Evolutionary conservation across 2,113 vertebrate genomes (phyloP), one percentile per base, ranked within the genome.

Genomic region (Rhinichthys klamathensis): DNA sequence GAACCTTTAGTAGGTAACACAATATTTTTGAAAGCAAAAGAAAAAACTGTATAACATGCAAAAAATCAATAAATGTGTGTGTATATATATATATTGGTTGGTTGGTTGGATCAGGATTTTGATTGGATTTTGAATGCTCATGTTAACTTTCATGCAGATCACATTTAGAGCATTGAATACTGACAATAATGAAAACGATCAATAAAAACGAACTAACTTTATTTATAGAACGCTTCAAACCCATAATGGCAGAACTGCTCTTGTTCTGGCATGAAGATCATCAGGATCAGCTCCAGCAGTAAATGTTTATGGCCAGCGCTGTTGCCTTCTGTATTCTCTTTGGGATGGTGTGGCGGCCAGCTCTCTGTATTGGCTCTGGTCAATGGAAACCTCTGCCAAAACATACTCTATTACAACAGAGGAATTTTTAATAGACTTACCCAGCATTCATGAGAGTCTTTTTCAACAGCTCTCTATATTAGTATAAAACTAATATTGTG

Each of bases 401-500:
- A 51, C 38, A 80, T 74, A 74, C 58, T 46, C 38, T 80, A 46
- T 80, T 69, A 81, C 61, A 69, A 81, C 10, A 51, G 27, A 67
- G 44, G 73, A 54, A 84, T 80, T 70, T 85, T 69, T 79, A 80
- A 80, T 78, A 80, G 25, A 58, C 76, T 86, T 49, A 74, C 44
- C 35, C 76, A 82, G 27, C 35, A 83, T 75, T 70, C 18, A 32
- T 46, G 38, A 58, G 69, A 75, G 82, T 67, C 30, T 72, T 58
- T 70, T 79, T 86, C 81, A 81, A 74, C 76, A 27, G 72, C 70
- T 82, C 60, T 69, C 35, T 76, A 80, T 61, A 88, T 84, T 65
- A 77, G 46, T 76, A 44, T 41, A 83, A 75, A 74, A 74, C 85
- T 58, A 85, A 88, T 80, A 88, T 78, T 84, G 54, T 70, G 32